phyloP scores from a whole-genome alignment of 2,797 vertebrate genomes.

The Tangara arthus region DNA sequence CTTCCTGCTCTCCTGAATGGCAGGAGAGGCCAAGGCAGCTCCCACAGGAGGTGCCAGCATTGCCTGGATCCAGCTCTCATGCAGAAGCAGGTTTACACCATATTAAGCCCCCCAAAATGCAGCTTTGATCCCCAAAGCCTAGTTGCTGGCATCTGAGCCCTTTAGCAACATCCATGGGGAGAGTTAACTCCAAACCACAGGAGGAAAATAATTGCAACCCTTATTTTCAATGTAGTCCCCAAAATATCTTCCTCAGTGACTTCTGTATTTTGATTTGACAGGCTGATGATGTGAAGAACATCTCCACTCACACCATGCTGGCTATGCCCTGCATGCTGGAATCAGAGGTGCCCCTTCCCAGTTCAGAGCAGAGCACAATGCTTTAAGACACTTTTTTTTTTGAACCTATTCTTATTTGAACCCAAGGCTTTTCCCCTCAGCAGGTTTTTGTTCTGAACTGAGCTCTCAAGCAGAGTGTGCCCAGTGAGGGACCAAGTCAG shows the following conservation, averaged over 20 bases:
- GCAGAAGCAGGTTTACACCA: neutral
- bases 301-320: neutral
- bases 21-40: neutral
- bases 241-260: neutral
- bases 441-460: neutral
- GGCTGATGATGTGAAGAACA: neutral
- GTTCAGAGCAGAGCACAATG: neutral
- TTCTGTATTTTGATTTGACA: neutral
- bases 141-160: neutral
- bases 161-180: accelerated
- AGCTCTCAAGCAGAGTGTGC: neutral
- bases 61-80: neutral
- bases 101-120: neutral
- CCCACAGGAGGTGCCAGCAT: neutral
- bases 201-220: neutral
- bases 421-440: neutral
- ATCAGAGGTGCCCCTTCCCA: neutral
- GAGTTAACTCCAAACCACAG: neutral
- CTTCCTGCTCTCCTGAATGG: neutral
- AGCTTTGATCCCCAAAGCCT: neutral
- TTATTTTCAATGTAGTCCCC: neutral
- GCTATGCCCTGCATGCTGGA: accelerated
- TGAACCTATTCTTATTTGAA: neutral
- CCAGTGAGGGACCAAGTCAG: neutral
- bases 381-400: neutral